Evolutionary conservation across 2,888 invertebrate genomes (phyloP), one percentile per base, ranked within the genome.

Genomic region (Drosophila melanosoma): DNA sequence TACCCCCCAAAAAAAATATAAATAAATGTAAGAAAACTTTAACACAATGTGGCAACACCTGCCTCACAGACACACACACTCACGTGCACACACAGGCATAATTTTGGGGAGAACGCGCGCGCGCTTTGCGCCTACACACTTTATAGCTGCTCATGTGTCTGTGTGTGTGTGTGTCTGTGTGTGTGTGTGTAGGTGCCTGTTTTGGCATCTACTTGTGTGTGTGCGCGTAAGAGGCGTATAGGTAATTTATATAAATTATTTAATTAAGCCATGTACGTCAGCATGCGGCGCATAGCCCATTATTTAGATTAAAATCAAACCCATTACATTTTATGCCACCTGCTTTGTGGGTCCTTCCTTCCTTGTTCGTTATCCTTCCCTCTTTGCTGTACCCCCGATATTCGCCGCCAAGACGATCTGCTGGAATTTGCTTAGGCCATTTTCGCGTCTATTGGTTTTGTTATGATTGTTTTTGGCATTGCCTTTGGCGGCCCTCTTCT

Each of bases 221-320:
- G 67, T 58, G 81, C 69, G 71, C 77, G 69, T 69, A 66, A 61
- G 59, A 64, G 70, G 70, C 78, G 78, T 76, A 76, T 78, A 78
- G 65, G 82, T 80, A 86, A 85, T 85, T 82, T 72, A 86, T 85
- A 86, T 83, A 83, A 88, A 85, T 85, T 88, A 85, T 88, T 88
- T 85, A 85, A 85, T 89, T 87, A 87, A 83, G 86, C 74, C 79
- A 73, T 80, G 79, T 76, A 77, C 88, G 80, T 88, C 90, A 83
- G 84, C 78, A 72, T 68, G 76, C 69, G 75, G 77, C 72, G 62
- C 73, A 69, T 57, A 78, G 69, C 74, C 86, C 88, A 85, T 85
- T 85, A 89, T 78, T 90, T 83, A 88, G 90, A 90, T 89, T 85
- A 82, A 81, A 89, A 89, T 89, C 88, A 88, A 83, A 87, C 84